phyloP scores from a whole-genome alignment of 2,888 invertebrate genomes.

The Campoletis raptor region DNA sequence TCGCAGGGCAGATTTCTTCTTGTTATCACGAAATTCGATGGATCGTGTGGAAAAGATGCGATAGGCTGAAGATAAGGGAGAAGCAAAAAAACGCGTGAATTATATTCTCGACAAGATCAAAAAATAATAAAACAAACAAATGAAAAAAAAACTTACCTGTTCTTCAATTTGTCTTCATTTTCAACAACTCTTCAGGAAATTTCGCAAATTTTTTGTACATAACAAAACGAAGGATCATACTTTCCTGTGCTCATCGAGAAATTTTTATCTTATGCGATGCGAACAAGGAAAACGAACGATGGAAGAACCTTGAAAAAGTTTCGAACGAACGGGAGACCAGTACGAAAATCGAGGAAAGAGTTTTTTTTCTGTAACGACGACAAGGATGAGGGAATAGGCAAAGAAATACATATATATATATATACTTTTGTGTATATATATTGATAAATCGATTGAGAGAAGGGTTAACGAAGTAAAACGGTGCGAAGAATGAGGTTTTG shows the following conservation, averaged over 20 bases:
- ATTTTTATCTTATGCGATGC: neutral
- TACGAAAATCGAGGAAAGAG: neutral
- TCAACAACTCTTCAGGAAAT: slow-evolving; percentile 59
- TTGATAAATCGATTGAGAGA: slow-evolving; percentile 50
- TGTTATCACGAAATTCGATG: slow-evolving; percentile 47
- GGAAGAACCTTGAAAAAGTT: neutral
- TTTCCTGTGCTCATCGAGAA: neutral
- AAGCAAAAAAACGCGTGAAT: slow-evolving; percentile 7
- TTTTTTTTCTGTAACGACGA: neutral
- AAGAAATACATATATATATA: slow-evolving; percentile 25
- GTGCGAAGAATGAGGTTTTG: slow-evolving; percentile 77
- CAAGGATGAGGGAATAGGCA: slow-evolving; percentile 13
- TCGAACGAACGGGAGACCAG: neutral
- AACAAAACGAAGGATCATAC: slow-evolving; percentile 22
- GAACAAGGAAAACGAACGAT: neutral
- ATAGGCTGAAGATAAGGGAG: neutral
- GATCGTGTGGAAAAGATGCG: slow-evolving; percentile 38
- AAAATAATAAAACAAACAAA: slow-evolving; percentile 9
- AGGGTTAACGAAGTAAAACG: slow-evolving; percentile 63
- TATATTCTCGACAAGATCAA: slow-evolving; percentile 31
- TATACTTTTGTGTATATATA: slow-evolving; percentile 8
- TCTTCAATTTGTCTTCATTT: slow-evolving; percentile 46
- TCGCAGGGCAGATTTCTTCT: slow-evolving; percentile 12
- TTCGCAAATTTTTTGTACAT: slow-evolving; percentile 77
- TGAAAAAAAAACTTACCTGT: slow-evolving; percentile 29